Percentiles rank a stretch among this genome's conserved stretches.
Evolutionary conservation across 2,888 invertebrate genomes (phyloP).

Genomic region (Campoplex capitator): DNA sequence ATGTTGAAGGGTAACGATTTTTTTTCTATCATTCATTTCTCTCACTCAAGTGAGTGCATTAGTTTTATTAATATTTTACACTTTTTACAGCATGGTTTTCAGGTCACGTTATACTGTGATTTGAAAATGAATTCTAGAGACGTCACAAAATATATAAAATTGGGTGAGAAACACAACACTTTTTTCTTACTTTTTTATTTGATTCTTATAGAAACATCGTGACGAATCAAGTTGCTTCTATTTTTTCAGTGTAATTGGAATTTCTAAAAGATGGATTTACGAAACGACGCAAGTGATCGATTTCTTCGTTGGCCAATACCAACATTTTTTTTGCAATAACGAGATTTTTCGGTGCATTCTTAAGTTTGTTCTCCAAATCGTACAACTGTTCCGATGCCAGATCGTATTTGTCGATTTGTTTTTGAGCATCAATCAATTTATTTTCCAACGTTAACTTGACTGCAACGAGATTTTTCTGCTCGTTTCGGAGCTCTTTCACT

Average conservation of each 20-base stretch:
- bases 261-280: not conserved
- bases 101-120: not conserved
- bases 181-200: too few relatives aligned
- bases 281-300: constrained; percentile 40
- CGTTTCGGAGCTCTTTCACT: constrained; percentile 61
- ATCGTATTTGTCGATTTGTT: constrained; percentile 63
- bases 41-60: too few relatives aligned
- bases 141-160: too few relatives aligned
- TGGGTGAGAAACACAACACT: too few relatives aligned
- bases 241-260: constrained; percentile 27
- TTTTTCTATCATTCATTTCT: not conserved
- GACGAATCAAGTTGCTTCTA: constrained; percentile 39
- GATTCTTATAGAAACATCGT: not conserved
- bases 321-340: constrained; percentile 54
- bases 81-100: constrained; percentile 6
- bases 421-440: constrained; percentile 61
- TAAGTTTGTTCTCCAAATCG: constrained; percentile 48
- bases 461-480: constrained; percentile 68
- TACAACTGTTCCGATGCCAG: constrained; percentile 49
- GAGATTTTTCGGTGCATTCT: constrained; percentile 42
- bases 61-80: not conserved
- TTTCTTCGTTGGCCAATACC: constrained; percentile 57
- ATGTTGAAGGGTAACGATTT: not conserved
- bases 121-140: not conserved
- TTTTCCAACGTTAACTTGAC: constrained; percentile 58